A percentile compares a stretch with the other conserved stretches of the same genome.
These are phyloP conservation scores for Mermis nigrescens DNA, from an alignment of 2,888 invertebrate genomes.

Conservation along the genomic window DNA sequence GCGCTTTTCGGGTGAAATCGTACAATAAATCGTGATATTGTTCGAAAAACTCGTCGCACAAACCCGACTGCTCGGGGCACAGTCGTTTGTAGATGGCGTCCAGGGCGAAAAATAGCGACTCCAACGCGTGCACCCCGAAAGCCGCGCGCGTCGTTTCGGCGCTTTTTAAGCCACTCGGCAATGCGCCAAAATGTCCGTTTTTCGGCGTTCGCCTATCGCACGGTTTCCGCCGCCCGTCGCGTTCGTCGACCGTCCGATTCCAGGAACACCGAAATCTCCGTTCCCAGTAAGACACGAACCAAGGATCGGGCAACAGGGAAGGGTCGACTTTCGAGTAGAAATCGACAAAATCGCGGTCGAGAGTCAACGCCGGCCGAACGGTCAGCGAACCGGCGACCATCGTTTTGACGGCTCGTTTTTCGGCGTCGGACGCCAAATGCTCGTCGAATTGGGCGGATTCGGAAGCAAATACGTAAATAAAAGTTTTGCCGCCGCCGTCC, in stretches of 20 bases:
- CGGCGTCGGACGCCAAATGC: not conserved
- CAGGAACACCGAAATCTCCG: conserved; percentile 12
- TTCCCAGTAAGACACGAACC: conserved; percentile 22
- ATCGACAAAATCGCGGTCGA: conserved; percentile 21
- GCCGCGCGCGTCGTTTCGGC: not conserved
- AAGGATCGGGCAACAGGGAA: conserved; percentile 25
- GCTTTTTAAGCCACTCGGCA: not conserved
- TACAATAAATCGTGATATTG: conserved; percentile 22
- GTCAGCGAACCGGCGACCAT: conserved; percentile 5
- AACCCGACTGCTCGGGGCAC: conserved; percentile 19
- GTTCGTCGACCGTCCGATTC: conserved; percentile 22
- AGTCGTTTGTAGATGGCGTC: conserved; percentile 7
- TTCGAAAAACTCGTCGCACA: conserved; percentile 27
- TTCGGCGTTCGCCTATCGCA: conserved; percentile 22
- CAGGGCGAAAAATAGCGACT: not conserved
- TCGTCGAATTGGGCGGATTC: conserved; percentile 27
- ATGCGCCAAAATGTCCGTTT: conserved; percentile 5
- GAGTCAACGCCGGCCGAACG: conserved; percentile 14
- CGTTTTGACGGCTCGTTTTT: not conserved
- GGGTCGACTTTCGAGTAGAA: conserved; percentile 26
- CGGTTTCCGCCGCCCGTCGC: conserved; percentile 22
- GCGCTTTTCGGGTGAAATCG: conserved; percentile 18
- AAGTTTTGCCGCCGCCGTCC: conserved; percentile 13
- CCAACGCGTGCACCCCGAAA: not conserved
- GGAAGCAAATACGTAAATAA: conserved; percentile 25